A percentile compares a stretch with the other conserved stretches of the same genome.
phyloP scores from a whole-genome alignment of 2,113 vertebrate species.

The Recurvirostra avosetta region DNA sequence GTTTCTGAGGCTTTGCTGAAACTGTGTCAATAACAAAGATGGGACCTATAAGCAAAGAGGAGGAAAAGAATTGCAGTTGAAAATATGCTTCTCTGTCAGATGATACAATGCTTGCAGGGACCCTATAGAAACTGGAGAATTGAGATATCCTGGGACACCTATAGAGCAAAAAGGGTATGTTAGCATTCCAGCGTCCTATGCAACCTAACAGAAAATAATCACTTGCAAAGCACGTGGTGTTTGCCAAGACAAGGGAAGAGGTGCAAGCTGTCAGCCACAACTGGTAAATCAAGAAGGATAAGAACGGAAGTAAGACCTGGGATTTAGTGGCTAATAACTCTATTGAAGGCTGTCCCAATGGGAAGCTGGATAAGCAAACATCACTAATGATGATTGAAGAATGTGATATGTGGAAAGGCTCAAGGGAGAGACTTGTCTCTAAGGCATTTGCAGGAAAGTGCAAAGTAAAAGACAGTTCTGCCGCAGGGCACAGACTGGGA shows the following conservation, averaged over 20 bases:
- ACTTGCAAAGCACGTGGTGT: background rate
- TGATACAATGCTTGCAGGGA: background rate
- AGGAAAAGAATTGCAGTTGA: background rate
- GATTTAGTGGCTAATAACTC: background rate
- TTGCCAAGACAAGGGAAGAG: background rate
- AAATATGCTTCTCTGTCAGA: background rate
- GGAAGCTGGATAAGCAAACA: background rate
- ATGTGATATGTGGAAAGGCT: background rate
- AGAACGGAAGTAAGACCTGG: background rate
- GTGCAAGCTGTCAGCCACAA: background rate
- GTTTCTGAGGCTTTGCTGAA: background rate
- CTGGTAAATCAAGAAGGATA: slow-evolving; percentile 5
- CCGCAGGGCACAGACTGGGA: background rate
- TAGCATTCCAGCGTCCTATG: background rate
- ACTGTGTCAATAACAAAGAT: background rate
- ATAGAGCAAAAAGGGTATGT: background rate
- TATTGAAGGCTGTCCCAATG: background rate
- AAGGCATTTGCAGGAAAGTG: background rate
- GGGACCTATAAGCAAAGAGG: background rate
- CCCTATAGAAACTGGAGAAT: background rate
- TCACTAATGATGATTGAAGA: background rate
- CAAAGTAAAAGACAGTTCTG: background rate
- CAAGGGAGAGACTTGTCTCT: background rate
- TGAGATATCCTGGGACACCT: background rate
- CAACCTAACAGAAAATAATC: background rate